Evolutionary conservation across 2,888 invertebrate species (phyloP).

Genomic region (Phania funesta): DNA sequence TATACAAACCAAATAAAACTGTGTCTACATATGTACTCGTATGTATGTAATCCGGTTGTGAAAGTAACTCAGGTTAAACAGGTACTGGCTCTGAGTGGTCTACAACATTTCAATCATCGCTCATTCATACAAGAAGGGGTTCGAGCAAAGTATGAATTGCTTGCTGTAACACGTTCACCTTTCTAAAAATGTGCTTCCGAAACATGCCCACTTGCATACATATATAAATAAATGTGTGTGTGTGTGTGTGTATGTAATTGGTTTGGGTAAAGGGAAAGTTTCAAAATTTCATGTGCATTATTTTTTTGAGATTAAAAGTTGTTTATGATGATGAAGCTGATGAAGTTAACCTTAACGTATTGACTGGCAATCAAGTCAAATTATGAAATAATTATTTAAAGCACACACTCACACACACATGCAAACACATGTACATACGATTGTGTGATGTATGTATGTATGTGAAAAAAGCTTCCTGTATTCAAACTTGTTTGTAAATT

Average conservation of each 20-base stretch:
- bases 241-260: too few species aligned
- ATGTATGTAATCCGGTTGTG: neutral
- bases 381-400: neutral
- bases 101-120: neutral
- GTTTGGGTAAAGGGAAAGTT: constrained; percentile 33
- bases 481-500: too few species aligned
- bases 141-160: neutral
- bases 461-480: too few species aligned
- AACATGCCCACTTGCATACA: neutral
- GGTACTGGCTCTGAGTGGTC: too few species aligned
- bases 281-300: neutral
- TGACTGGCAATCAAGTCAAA: constrained; percentile 3
- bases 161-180: neutral
- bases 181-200: neutral
- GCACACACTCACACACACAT: neutral
- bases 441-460: neutral
- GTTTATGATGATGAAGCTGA: neutral
- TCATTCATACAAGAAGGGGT: too few species aligned
- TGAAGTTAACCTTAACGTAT: constrained; percentile 7
- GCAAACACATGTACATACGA: neutral
- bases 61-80: constrained; percentile 21
- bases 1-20: neutral
- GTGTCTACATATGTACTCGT: too few species aligned
- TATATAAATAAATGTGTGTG: too few species aligned
- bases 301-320: neutral